A percentile compares a stretch with the other conserved stretches of the same genome.
phyloP scores from a whole-genome alignment of 1,140 invertebrate species.

The Apocrypta bakeri region DNA sequence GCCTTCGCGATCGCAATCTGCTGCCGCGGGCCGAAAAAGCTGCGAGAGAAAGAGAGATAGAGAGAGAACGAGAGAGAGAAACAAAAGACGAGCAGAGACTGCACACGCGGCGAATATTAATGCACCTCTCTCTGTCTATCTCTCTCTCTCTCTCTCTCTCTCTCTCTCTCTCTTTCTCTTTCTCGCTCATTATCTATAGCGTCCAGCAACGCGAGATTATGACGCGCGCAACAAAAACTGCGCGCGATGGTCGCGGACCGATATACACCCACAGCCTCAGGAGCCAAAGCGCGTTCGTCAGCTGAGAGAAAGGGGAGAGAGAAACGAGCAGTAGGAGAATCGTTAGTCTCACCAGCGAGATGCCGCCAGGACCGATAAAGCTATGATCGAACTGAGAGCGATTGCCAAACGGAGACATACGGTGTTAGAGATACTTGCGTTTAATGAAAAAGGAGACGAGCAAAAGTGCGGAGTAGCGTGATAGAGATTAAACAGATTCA shows the following conservation, averaged over 20 bases:
- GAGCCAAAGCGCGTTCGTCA: neutral
- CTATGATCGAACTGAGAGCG: neutral
- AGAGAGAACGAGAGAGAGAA: neutral
- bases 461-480: neutral
- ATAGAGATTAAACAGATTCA: neutral
- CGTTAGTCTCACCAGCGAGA: neutral
- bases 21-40: slow-evolving; percentile 56
- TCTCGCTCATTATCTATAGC: slow-evolving; percentile 59
- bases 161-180: too few relatives aligned
- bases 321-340: neutral
- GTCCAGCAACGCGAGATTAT: neutral
- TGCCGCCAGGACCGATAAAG: slow-evolving; percentile 2
- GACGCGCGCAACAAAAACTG: neutral
- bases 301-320: neutral
- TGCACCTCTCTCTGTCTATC: too few relatives aligned
- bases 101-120: slow-evolving; percentile 62
- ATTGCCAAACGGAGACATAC: too few relatives aligned
- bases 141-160: too few relatives aligned
- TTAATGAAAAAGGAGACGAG: too few relatives aligned
- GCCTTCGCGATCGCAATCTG: slow-evolving; percentile 66
- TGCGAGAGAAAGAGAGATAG: slow-evolving; percentile 1
- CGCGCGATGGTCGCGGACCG: neutral
- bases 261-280: neutral
- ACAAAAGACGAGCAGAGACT: slow-evolving; percentile 18
- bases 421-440: too few relatives aligned